phyloP scores from a whole-genome alignment of 2,888 invertebrate species.

The Drosophila nigritarsus region DNA sequence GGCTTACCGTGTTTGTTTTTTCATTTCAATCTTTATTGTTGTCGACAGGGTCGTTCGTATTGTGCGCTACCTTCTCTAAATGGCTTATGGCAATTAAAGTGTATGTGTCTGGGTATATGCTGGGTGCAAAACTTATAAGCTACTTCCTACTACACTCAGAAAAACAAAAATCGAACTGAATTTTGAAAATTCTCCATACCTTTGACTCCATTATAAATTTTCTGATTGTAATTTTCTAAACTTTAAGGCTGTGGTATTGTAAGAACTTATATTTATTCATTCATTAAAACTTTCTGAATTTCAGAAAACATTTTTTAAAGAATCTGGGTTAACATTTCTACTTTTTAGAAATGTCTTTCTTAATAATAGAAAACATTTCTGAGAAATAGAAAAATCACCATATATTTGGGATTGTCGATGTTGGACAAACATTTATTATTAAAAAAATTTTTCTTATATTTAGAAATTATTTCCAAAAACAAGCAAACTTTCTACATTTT shows the following conservation, averaged over 20 bases:
- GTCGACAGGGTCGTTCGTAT: conserved; percentile 49
- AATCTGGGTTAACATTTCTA: background rate
- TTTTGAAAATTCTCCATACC: background rate
- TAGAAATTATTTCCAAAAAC: background rate
- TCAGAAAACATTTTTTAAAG: background rate
- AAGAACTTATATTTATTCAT: background rate
- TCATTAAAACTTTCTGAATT: background rate
- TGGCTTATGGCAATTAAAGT: conserved; percentile 85
- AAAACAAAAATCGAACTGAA: background rate
- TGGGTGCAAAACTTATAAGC: conserved; percentile 19
- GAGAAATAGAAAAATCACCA: background rate
- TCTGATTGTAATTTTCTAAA: no score
- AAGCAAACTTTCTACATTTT: background rate
- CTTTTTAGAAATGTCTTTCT: background rate
- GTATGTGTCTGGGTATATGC: conserved; percentile 40
- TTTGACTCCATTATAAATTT: no score
- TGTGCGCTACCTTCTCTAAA: conserved; percentile 78
- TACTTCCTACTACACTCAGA: background rate
- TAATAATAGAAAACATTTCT: background rate
- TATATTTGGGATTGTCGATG: background rate
- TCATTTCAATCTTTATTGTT: conserved; percentile 36
- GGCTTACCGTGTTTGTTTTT: conserved; percentile 47
- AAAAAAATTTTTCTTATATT: background rate
- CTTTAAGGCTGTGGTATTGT: no score
- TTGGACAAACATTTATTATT: background rate